These are phyloP conservation scores for Oedothorax gibbosus DNA, from an alignment of 1,140 invertebrate species.

Conservation along the genomic window DNA sequence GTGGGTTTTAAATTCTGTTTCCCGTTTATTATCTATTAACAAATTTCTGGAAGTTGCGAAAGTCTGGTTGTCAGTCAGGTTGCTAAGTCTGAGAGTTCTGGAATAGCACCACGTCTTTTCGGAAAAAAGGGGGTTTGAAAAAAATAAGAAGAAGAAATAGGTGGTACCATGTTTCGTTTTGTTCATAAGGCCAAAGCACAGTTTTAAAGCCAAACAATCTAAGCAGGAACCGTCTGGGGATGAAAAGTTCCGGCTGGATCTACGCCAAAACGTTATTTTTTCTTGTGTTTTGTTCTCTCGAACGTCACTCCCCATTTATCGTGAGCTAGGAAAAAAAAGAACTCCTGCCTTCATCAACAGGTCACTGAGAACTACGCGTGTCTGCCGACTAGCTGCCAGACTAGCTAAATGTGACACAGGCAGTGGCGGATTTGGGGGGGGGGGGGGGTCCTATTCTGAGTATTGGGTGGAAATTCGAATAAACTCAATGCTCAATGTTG, in stretches of 20 bases:
- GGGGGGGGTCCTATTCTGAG: not conserved
- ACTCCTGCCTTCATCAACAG: conserved; percentile 42
- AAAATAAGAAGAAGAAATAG: not conserved
- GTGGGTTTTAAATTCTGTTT: no score
- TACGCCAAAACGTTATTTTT: conserved; percentile 23
- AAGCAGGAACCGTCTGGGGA: conserved; percentile 30
- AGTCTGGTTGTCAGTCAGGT: not conserved
- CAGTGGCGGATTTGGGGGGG: no score
- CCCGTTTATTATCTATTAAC: no score
- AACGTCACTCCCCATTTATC: conserved; percentile 46
- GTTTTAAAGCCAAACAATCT: conserved; percentile 36
- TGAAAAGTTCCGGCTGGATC: conserved; percentile 28
- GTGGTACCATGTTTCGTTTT: conserved; percentile 49
- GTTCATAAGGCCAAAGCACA: conserved; percentile 6
- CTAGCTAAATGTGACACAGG: no score
- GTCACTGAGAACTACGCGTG: conserved; percentile 41
- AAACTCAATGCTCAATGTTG: not conserved
- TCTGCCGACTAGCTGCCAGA: not conserved
- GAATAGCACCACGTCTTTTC: conserved; percentile 35
- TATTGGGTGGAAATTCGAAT: not conserved
- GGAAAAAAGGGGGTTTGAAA: not conserved
- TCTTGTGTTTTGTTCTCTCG: not conserved
- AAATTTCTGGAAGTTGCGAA: no score
- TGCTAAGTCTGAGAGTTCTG: not conserved
- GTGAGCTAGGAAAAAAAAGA: conserved; percentile 10